A percentile compares a stretch with the other conserved stretches of the same genome.
These are phyloP conservation scores for Rhegmatorhina hoffmannsi DNA, from an alignment of 2,113 vertebrate species.

Conservation along the genomic window DNA sequence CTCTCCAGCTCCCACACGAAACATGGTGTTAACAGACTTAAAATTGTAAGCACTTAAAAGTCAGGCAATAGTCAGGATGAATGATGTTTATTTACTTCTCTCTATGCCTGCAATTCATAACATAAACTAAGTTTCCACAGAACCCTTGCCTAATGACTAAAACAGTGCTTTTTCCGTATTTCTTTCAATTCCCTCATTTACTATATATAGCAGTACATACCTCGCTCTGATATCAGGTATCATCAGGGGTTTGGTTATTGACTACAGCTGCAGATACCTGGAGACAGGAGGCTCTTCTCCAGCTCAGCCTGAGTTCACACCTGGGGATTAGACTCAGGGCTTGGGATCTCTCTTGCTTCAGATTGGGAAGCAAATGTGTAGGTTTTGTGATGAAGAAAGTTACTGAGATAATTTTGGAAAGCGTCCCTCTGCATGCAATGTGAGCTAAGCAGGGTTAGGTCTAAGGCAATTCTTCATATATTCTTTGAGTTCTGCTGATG, in stretches of 20 bases:
- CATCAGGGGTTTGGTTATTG: background rate
- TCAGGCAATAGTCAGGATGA: background rate
- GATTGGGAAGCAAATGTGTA: rapidly evolving
- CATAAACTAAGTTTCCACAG: background rate
- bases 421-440: background rate
- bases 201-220: background rate
- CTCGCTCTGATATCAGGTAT: background rate
- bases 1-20: background rate
- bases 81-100: background rate
- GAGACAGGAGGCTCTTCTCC: background rate
- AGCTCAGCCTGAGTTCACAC: background rate
- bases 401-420: background rate
- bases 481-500: slow-evolving; percentile 54
- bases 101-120: background rate
- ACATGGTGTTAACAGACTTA: background rate
- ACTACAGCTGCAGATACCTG: background rate
- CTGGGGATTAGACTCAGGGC: background rate
- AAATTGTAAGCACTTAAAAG: background rate
- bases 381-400: background rate
- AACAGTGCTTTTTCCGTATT: rapidly evolving
- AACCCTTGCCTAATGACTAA: background rate
- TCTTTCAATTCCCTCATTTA: background rate
- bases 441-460: slow-evolving; percentile 1
- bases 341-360: background rate
- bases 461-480: slow-evolving; percentile 27